Conservation (phyloP, 1,140 invertebrate genomes). For the Aethina tumida region DNA sequence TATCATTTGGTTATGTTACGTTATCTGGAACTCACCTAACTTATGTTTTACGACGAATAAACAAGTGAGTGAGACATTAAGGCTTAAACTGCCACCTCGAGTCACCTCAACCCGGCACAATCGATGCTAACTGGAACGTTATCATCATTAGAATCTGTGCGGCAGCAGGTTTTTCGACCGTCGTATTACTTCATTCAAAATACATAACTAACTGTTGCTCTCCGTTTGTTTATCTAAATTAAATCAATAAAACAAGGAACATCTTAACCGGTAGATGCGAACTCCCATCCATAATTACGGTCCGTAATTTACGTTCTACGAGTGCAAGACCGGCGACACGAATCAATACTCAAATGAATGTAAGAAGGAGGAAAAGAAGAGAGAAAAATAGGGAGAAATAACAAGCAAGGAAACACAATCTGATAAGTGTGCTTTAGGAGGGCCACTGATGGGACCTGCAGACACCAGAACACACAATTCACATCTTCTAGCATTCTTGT, state of each 20-base stretch:
- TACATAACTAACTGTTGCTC: too few relatives aligned
- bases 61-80: slow-evolving; percentile 25
- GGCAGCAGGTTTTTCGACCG: too few relatives aligned
- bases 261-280: too few relatives aligned
- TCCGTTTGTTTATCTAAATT: too few relatives aligned
- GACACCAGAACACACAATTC: background rate
- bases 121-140: too few relatives aligned
- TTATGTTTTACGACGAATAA: slow-evolving; percentile 29
- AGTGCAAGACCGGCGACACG: too few relatives aligned
- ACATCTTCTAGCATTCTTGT: slow-evolving; percentile 3
- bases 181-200: too few relatives aligned
- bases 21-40: slow-evolving; percentile 25
- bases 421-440: slow-evolving; percentile 6
- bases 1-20: slow-evolving; percentile 25
- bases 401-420: slow-evolving; percentile 7
- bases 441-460: slow-evolving; percentile 6
- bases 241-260: too few relatives aligned
- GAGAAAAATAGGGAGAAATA: slow-evolving; percentile 5
- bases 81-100: slow-evolving; percentile 8
- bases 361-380: slow-evolving; percentile 4
- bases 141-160: too few relatives aligned
- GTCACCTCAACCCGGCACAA: too few relatives aligned
- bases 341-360: slow-evolving; percentile 6
- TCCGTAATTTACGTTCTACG: too few relatives aligned
- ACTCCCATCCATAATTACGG: too few relatives aligned